Percentiles rank a stretch among this genome's conserved stretches.
phyloP scores from a whole-genome alignment of 2,797 vertebrate genomes.

The Coilia nasus region DNA sequence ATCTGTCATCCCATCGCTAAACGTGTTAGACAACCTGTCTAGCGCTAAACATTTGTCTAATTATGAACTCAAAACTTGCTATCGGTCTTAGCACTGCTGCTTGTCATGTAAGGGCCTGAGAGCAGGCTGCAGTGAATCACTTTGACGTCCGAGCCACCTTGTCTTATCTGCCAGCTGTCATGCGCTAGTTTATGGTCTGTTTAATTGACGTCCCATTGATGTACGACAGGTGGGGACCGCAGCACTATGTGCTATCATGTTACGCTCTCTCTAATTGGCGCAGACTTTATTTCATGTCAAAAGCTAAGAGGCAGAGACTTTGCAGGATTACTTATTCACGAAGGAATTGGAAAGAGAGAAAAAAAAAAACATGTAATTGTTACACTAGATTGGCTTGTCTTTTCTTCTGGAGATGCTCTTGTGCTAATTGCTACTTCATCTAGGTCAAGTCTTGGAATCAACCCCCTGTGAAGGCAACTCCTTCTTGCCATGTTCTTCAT shows the following conservation, averaged over 20 bases:
- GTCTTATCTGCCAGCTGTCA: conserved; percentile 2
- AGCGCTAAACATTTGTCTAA: background rate
- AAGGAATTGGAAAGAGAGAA: background rate
- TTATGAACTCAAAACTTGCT: background rate
- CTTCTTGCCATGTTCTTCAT: background rate
- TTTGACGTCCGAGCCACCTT: background rate
- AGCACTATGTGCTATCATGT: background rate
- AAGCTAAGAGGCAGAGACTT: background rate
- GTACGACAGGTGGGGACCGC: background rate
- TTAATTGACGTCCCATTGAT: conserved; percentile 15
- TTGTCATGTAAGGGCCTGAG: background rate
- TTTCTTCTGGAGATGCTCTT: background rate
- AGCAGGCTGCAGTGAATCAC: background rate
- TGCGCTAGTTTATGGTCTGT: background rate
- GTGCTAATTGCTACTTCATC: conserved; percentile 25
- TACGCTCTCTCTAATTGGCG: background rate
- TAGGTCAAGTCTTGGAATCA: conserved; percentile 7
- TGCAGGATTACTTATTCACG: background rate
- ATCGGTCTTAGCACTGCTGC: background rate
- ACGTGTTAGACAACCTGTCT: background rate
- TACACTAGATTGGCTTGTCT: conserved; percentile 19
- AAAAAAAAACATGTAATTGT: background rate
- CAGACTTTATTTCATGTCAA: background rate
- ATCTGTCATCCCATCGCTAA: background rate
- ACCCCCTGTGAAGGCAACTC: background rate